Evolutionary conservation across 2,797 vertebrate species (phyloP).

Genomic region (Tapera naevia): DNA sequence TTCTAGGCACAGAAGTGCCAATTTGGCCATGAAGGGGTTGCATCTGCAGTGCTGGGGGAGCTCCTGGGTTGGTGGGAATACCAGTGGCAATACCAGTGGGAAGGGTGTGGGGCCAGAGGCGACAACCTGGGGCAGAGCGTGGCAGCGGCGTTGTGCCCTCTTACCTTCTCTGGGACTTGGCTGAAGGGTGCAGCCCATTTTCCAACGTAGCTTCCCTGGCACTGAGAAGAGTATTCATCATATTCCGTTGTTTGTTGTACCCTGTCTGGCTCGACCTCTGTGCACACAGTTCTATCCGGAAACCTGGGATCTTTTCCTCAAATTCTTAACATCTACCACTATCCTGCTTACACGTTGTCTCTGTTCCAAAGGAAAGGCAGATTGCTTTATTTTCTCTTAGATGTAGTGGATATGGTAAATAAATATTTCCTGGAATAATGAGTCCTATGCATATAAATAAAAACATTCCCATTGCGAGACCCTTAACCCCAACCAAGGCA

Average conservation of each 20-base stretch:
- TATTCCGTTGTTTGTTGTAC: neutral
- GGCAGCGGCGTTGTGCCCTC: neutral
- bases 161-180: fast-evolving
- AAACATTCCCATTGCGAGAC: neutral
- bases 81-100: fast-evolving
- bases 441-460: neutral
- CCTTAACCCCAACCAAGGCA: neutral
- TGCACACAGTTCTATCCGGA: neutral
- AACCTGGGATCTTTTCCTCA: neutral
- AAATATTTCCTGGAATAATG: neutral
- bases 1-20: neutral
- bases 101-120: neutral
- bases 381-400: neutral
- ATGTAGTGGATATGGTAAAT: neutral
- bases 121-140: neutral
- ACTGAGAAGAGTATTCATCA: neutral
- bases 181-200: neutral
- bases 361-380: neutral
- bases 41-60: fast-evolving
- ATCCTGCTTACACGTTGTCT: neutral
- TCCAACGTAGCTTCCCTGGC: fast-evolving
- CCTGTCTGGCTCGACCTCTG: fast-evolving
- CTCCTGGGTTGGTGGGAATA: neutral
- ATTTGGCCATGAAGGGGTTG: neutral
- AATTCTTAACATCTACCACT: fast-evolving